Base-by-base conservation (phyloP, 2,888 invertebrate species). In the Flabesymbios commensalis region DNA sequence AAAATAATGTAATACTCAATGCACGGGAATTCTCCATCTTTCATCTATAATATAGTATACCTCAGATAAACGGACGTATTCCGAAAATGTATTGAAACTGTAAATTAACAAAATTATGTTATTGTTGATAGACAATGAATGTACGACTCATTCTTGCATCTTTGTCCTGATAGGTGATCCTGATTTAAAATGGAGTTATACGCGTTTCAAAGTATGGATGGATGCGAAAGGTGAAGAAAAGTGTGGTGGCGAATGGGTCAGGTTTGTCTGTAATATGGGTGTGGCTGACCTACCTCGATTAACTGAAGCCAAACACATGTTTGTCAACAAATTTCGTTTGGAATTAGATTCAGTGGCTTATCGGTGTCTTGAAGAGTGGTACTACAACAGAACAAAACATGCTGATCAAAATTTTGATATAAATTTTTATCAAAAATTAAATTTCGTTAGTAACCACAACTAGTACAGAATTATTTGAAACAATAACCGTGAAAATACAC, bases 281-380 rank as follows among this genome's bases (percentile, higher is more conserved):
- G 66, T 75, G 0, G 72, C 71, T 3, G 79, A 79, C 58, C 65
- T 79, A 0, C 56, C 59, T 2, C 54, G 63, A 33, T 63, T 79
- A 2, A 56, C 64, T 0, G 57, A 64, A 2, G 63, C 68, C 19
- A 69, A 67, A 24, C 70, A 74, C 45, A 60, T 79, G 22, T 79
- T 79, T 64, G 74, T 73, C 3, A 78, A 79, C 57, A 79, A 79
- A 59, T 72, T 79, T 55, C 66, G 74, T 42, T n/a, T 62, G 4
- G 69, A 73, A 36, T 68, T 65, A 39, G 74, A 77, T 42, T 75
- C 75, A 1, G 52, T 72, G 3, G 72, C 77, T 1, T 57, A 73
- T 7, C 69, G 72, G 32, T 79, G 79, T 63, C 55, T 77, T 51
- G 77, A 78, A 43, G 61, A 61, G 41, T 68, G 68, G 69, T 62